Conservation (phyloP, 2,888 invertebrate genomes). For the Globia sparganii region DNA sequence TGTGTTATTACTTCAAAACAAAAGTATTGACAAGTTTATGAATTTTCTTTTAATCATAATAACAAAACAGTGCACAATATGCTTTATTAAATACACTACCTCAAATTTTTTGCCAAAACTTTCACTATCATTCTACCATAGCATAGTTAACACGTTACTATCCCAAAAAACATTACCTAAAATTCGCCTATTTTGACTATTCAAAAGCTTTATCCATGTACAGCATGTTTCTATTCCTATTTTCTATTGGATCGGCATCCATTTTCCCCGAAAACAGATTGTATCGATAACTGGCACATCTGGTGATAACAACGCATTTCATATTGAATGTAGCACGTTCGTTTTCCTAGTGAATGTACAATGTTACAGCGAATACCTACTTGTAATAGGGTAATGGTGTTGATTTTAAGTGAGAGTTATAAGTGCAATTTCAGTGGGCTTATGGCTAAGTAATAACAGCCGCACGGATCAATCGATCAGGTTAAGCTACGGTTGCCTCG, state of each 20-base stretch:
- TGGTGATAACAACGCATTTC: constrained; percentile 57
- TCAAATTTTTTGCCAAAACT: background rate
- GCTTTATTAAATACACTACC: background rate
- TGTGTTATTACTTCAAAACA: no score
- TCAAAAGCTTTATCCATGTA: background rate
- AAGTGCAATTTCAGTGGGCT: background rate
- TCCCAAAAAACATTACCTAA: background rate
- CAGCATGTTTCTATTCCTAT: constrained; percentile 35
- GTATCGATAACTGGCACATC: constrained; percentile 54
- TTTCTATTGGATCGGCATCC: constrained; percentile 38
- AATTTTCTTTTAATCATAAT: background rate
- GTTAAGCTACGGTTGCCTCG: background rate
- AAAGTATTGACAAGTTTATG: background rate
- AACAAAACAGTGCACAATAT: background rate
- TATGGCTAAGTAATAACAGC: background rate
- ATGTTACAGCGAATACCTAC: background rate
- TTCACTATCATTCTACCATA: background rate
- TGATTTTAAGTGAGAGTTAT: background rate
- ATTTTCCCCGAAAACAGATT: constrained; percentile 56
- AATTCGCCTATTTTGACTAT: constrained; percentile 1
- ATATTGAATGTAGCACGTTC: constrained; percentile 39
- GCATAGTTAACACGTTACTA: background rate
- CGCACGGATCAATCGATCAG: background rate
- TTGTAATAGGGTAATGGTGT: constrained; percentile 15
- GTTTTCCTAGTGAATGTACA: constrained; percentile 40